phyloP scores from a whole-genome alignment of 2,888 invertebrate genomes.

The Saturnia pavonia region DNA sequence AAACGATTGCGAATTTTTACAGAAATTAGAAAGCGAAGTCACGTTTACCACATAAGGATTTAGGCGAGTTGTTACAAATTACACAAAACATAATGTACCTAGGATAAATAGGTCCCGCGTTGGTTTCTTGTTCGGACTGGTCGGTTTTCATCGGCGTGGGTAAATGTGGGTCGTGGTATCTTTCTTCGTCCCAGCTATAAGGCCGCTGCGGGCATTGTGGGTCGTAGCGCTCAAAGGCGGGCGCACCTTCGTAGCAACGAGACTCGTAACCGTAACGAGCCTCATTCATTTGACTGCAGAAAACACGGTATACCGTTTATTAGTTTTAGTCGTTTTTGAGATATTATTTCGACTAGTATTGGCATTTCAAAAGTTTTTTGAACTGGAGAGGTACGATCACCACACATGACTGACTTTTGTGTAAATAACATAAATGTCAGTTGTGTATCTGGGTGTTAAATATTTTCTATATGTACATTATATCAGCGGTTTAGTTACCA shows the following conservation, averaged over 20 bases:
- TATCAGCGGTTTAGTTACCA: too few relatives aligned
- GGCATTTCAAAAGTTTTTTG: too few relatives aligned
- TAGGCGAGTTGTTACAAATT: constrained; percentile 39
- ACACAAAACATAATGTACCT: constrained; percentile 72
- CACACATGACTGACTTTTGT: too few relatives aligned
- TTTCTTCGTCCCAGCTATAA: constrained; percentile 82
- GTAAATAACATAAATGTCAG: too few relatives aligned
- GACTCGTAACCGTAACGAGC: constrained; percentile 79
- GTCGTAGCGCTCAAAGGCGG: constrained; percentile 79
- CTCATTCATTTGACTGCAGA: constrained; percentile 82
- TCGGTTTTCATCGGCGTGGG: constrained; percentile 87
- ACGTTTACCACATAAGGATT: constrained; percentile 73
- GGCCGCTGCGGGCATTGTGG: constrained; percentile 76
- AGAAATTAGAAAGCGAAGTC: constrained; percentile 38
- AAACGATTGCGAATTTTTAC: not conserved
- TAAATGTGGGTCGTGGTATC: constrained; percentile 81
- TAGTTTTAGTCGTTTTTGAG: not conserved
- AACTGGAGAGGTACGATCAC: too few relatives aligned
- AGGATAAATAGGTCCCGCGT: constrained; percentile 88
- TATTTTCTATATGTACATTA: too few relatives aligned
- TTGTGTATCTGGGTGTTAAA: too few relatives aligned
- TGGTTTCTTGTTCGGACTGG: constrained; percentile 84
- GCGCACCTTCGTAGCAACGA: constrained; percentile 77
- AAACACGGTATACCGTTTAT: not conserved
- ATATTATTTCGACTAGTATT: not conserved